phyloP scores from a whole-genome alignment of 2,888 invertebrate species.

The Ormia ochracea region DNA sequence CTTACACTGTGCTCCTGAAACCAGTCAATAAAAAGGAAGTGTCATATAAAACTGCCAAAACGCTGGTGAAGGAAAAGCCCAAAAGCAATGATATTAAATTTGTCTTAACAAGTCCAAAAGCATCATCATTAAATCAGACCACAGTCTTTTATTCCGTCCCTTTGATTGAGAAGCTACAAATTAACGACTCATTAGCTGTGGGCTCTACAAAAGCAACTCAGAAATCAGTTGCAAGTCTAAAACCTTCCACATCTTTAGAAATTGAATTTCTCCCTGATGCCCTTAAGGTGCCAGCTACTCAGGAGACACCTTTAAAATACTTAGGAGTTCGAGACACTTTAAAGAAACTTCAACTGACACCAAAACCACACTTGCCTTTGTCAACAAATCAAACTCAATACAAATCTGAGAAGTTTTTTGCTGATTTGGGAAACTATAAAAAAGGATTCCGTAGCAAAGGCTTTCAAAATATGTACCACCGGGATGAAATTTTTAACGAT shows the following conservation, averaged over 20 bases:
- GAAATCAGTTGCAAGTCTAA: not conserved
- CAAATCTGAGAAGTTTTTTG: constrained; percentile 76
- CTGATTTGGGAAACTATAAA: constrained; percentile 86
- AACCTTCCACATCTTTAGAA: not conserved
- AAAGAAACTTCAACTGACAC: constrained; percentile 27
- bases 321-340: constrained; percentile 47
- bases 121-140: not conserved
- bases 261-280: constrained; percentile 3
- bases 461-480: constrained; percentile 89
- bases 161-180: constrained; percentile 2
- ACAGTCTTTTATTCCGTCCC: constrained; percentile 5
- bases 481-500: constrained; percentile 90
- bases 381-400: not conserved
- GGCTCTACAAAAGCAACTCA: constrained; percentile 16
- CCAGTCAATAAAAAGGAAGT: constrained; percentile 10
- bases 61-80: constrained; percentile 13
- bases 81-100: constrained; percentile 7
- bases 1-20: constrained; percentile 35
- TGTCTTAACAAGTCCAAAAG: not conserved
- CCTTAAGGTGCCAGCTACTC: not conserved
- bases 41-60: constrained; percentile 4
- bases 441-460: constrained; percentile 88
- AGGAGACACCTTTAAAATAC: constrained; percentile 54
- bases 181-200: constrained; percentile 33
- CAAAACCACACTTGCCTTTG: not conserved